Percentiles rank a stretch among this genome's conserved stretches.
These are phyloP conservation scores for Bombus breviceps DNA, from an alignment of 1,140 invertebrate species.

Conservation along the genomic window DNA sequence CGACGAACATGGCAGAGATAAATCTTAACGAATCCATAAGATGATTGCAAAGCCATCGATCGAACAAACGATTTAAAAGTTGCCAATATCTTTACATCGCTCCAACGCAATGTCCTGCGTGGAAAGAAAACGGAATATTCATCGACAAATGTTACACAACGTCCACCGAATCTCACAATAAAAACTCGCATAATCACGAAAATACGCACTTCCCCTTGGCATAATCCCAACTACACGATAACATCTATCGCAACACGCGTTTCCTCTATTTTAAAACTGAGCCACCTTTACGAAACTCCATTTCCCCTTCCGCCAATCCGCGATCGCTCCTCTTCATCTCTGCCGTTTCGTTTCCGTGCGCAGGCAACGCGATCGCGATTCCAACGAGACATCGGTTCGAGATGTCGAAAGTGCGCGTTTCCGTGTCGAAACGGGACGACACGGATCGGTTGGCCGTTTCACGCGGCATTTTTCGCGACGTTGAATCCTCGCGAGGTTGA, in stretches of 20 bases:
- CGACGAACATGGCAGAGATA: too few relatives aligned
- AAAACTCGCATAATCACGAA: background rate
- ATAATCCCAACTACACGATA: background rate
- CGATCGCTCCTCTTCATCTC: background rate
- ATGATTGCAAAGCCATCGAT: too few relatives aligned
- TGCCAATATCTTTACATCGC: background rate
- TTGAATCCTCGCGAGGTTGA: constrained; percentile 10
- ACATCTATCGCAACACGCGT: background rate
- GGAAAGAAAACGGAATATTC: background rate
- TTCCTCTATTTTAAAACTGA: background rate
- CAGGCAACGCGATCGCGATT: background rate
- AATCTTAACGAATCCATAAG: too few relatives aligned
- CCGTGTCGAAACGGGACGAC: constrained; percentile 37
- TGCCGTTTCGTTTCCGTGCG: constrained; percentile 12
- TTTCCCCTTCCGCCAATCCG: background rate
- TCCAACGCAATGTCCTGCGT: background rate
- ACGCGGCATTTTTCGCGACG: constrained; percentile 12
- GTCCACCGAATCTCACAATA: background rate
- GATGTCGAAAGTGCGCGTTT: background rate
- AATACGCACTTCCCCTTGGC: background rate
- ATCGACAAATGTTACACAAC: background rate
- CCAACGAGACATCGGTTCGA: constrained; percentile 3
- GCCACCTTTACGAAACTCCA: background rate
- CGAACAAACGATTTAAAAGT: too few relatives aligned
- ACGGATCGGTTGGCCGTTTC: constrained; percentile 32